Conservation (phyloP, 1,140 invertebrate species). For the Camponotus floridanus region DNA sequence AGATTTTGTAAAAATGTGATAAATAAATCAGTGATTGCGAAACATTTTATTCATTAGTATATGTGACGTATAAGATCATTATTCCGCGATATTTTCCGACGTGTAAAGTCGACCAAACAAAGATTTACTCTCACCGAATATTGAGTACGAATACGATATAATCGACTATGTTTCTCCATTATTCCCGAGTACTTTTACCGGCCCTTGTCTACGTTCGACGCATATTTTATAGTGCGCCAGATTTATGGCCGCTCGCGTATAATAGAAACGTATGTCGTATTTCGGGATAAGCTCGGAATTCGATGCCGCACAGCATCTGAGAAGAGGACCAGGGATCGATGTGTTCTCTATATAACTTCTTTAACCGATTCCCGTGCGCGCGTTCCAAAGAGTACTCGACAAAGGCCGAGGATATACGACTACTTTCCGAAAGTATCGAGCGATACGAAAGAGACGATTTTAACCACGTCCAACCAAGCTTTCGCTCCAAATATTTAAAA, state of each 20-base stretch:
- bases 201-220: conserved; percentile 22
- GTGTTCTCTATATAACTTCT: conserved; percentile 17
- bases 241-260: conserved; percentile 37
- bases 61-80: conserved; percentile 14
- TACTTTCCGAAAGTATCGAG: conserved; percentile 37
- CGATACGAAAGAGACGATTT: not conserved
- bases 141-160: conserved; percentile 15
- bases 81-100: not conserved
- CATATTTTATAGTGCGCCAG: conserved; percentile 47
- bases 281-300: conserved; percentile 48
- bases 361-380: conserved; percentile 19
- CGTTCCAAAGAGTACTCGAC: conserved; percentile 22
- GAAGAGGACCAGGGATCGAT: conserved; percentile 12
- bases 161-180: conserved; percentile 51
- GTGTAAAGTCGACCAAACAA: conserved; percentile 10
- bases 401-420: not conserved
- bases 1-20: not conserved
- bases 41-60: too few species aligned
- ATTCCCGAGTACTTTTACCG: conserved; percentile 1
- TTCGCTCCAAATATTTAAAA: too few species aligned
- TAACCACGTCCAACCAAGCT: too few species aligned
- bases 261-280: conserved; percentile 54
- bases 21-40: not conserved
- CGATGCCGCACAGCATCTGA: not conserved
- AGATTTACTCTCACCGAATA: conserved; percentile 55